These are phyloP conservation scores for Dendrocopos noguchii DNA, from an alignment of 2,113 vertebrate genomes.

Conservation along the genomic window DNA sequence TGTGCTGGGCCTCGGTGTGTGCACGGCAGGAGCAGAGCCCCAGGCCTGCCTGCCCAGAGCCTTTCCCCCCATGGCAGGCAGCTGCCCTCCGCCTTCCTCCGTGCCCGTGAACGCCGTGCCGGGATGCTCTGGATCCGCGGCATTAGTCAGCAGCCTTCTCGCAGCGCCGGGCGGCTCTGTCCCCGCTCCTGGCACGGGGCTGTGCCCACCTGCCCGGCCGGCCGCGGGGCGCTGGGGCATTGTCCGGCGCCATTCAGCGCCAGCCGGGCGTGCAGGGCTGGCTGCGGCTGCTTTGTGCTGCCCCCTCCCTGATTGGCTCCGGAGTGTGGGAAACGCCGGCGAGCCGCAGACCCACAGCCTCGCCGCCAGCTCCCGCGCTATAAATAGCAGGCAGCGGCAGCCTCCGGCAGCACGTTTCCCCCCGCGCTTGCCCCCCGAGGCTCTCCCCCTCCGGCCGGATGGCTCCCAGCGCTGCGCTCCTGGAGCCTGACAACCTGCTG, in stretches of 20 bases:
- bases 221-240: conserved; percentile 70
- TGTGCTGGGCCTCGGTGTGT: no score
- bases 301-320: conserved; percentile 71
- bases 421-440: neutral
- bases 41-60: neutral
- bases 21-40: no score
- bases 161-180: conserved; percentile 60
- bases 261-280: conserved; percentile 74
- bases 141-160: conserved; percentile 60
- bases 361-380: neutral
- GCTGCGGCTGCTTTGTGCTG: conserved; percentile 61
- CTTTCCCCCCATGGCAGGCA: conserved; percentile 24
- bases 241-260: conserved; percentile 66
- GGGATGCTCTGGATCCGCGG: conserved; percentile 61
- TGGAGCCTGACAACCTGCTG: conserved; percentile 52
- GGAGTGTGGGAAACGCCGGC: conserved; percentile 76
- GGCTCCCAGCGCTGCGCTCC: conserved; percentile 65
- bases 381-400: conserved; percentile 55
- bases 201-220: conserved; percentile 75
- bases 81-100: conserved; percentile 15
- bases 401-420: neutral
- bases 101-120: conserved; percentile 18
- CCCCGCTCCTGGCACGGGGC: conserved; percentile 61
- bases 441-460: conserved; percentile 5
- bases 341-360: conserved; percentile 60